phyloP scores from a whole-genome alignment of 1,140 invertebrate species.

The Lysiphlebus fabarum region DNA sequence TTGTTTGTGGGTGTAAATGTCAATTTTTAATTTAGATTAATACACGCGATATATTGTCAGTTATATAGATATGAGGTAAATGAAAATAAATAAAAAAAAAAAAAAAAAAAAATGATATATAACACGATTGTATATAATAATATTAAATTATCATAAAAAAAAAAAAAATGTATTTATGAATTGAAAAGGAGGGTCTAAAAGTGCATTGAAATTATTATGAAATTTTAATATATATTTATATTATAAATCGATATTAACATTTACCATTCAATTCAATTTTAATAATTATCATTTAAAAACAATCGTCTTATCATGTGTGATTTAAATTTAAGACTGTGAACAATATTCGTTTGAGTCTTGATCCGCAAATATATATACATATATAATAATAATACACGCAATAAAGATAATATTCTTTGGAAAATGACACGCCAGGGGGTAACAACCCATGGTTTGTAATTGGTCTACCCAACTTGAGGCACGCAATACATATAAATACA shows the following conservation, averaged over 20 bases:
- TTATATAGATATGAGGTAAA: conserved; percentile 3
- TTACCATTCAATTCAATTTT: conserved; percentile 33
- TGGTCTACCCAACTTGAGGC: conserved; percentile 37
- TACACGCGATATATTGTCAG: too few relatives aligned
- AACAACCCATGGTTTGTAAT: conserved; percentile 50
- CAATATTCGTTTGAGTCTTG: neutral
- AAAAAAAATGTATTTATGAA: conserved; percentile 5
- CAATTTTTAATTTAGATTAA: too few relatives aligned
- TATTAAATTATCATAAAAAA: neutral
- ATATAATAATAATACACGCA: too few relatives aligned
- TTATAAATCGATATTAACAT: conserved; percentile 22
- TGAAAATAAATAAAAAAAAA: neutral
- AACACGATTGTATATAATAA: too few relatives aligned
- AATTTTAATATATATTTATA: neutral
- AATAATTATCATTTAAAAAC: conserved; percentile 50
- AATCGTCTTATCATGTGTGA: conserved; percentile 35
- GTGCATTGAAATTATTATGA: too few relatives aligned
- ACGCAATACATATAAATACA: conserved; percentile 36
- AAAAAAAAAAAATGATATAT: neutral
- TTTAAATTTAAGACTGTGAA: too few relatives aligned
- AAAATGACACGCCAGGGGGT: conserved; percentile 52
- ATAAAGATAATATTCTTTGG: conserved; percentile 44
- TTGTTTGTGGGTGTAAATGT: too few relatives aligned
- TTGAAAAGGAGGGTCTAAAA: neutral
- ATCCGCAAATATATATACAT: conserved; percentile 28